Base-by-base conservation (phyloP, 2,888 invertebrate genomes). In the Hirudinaria manillensis region DNA sequence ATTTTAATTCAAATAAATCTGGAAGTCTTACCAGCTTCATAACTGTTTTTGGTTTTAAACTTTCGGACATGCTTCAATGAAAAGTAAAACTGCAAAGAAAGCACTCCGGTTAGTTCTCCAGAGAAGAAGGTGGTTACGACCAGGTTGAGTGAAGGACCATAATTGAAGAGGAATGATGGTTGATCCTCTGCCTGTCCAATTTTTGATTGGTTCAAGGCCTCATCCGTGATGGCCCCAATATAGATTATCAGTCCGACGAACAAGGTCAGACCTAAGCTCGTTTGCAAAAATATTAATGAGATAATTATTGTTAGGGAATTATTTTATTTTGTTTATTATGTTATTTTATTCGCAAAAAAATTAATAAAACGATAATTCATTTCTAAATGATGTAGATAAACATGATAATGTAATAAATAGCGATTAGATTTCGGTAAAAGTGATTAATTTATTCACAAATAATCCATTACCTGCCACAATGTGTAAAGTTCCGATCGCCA, bases 161-260 rank as follows among this genome's bases (percentile, higher is more conserved):
- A 71, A 38, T 71, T 3, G 27, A 51, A 71, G 27, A 71, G 24
- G 71, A 71, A 71, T 16, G 51, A 13, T 2, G 71, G 71, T 2
- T 27, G n/a, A 16, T 71, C 71, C 24, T 51, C 53, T 1, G 10
- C 6, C 3, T 10, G 38, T 36, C 24, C 71, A 21, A 24, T 16
- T 10, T 71, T 71, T 51, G 45, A 68, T 7, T 13, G 2, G 36
- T 68, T n/a, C 21, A 32, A n/a, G 10, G 45, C 71, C 51, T 71
- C 71, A 24, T 71, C 71, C 24, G 71, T 71, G 38, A 71, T 71
- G 24, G 71, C 71, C 24, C 45, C 71, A 13, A 71, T 71, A 24
- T 71, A 71, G 71, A 71, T 71, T 24, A 71, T 71, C 16, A 71
- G 24, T 6, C 71, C 71, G 36, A 38, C 45, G 45, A 71, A 51